Base-by-base conservation (phyloP, 2,797 vertebrate species). In the Danio jaintianensis region DNA sequence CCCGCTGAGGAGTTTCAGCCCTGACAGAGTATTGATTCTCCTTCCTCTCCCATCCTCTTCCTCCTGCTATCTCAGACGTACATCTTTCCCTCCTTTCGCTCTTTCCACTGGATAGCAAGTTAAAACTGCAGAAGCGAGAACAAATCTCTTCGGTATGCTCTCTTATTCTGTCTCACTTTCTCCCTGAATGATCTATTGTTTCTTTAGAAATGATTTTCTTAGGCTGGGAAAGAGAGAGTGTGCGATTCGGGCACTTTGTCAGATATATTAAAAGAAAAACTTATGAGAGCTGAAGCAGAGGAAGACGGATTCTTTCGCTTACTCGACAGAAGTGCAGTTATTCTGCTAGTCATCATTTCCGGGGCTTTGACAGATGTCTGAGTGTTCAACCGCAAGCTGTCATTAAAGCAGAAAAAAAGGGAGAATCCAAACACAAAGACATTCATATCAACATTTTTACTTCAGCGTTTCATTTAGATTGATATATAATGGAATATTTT, bases 21-120 rank as follows among this genome's bases (percentile, higher is more conserved):
- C 79, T 79, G 76, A 79, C 82, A 85, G 79, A 74, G 43, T 77
- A 80, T 86, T 50, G 82, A 84, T 86, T 82, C 29, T 59, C 67
- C 75, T 82, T 79, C 38, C 48, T 63, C 53, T 38, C 47, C 58
- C 62, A 59, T 64, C 20, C 45, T 75, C 66, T 78, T 63, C 22
- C 64, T 50, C 75, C 18, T 18, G 22, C 79, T 68, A 81, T 72
- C 76, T 76, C 40, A 48, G 20, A 63, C 0, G 4, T 20, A 36
- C 48, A 73, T 73, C 61, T 80, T 72, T 16, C 50, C 78, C 48
- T 13, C 47, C 50, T 42, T 66, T 50, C 5, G n/a, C 56, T 43
- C 18, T 62, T 64, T 43, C 59, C 40, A 72, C 16, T 55, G 67
- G 55, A 36, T 58, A 38, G 5, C 36, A 48, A 20, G 13, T 73